Evolutionary conservation across 1,140 invertebrate species (phyloP), one percentile per base, ranked within the genome.

Genomic region (Pogonognathellus flavescens): DNA sequence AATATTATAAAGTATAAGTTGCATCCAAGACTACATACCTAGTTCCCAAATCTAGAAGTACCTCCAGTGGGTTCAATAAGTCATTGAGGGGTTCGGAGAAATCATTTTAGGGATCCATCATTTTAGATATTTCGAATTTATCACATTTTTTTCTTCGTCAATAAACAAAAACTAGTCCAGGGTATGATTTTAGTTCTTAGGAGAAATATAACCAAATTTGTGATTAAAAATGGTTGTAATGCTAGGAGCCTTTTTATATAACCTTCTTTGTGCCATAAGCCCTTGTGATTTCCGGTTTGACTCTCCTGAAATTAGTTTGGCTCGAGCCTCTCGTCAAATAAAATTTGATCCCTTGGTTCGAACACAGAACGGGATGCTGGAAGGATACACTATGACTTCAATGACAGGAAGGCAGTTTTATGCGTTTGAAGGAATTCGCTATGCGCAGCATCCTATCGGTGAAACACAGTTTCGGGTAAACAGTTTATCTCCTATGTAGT

Each of bases 251-350:
- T 87, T 87, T 52, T 41, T 87, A 31, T 62, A 83, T 16, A 83
- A 87, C 66, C 31, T 87, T 11, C 22, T 85, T 0, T 87, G 86
- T 84, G 86, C 85, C 7, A 55, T 87, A 9, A 81, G 85, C 1
- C 81, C 84, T 13, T 87, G 86, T 70, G 86, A 87, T n/a, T n/a
- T n/a, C n/a, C 49, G 57, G 72, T 85, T 57, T 70, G 31, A 49
- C 4, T 18, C 25, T 52, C 84, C 86, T 11, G 82, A 85, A 52
- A 85, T 84, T 22, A n/a, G n/a, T n/a, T n/a, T n/a, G n/a, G 31
- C 3, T 2, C n/a, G 20, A 62, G 49, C 3, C 31, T 1, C 18
- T 62, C 1, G 22, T 1, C 9, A 52, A 57, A 7, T 7, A 81
- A 60, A 13, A 4, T 16, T 14, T n/a, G 57, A 85, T n/a, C 84